These are phyloP conservation scores for Sebastes vulpes DNA, from an alignment of 2,797 vertebrate genomes.

Conservation along the genomic window DNA sequence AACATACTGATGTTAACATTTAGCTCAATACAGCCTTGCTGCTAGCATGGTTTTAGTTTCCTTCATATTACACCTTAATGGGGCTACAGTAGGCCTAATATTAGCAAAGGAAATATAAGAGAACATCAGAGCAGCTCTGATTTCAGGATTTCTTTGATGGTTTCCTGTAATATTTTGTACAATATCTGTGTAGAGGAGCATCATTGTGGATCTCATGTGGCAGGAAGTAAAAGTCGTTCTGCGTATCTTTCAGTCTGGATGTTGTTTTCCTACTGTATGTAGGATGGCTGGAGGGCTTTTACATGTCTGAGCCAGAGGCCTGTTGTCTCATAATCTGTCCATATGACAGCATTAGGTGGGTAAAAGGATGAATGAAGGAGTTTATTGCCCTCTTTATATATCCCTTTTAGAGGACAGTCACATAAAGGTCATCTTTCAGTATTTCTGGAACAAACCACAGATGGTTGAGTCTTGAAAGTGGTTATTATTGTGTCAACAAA, in stretches of 20 bases:
- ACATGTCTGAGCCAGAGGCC: background rate
- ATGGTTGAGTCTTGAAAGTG: background rate
- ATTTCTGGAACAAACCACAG: constrained; percentile 9
- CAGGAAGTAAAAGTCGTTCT: background rate
- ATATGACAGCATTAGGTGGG: background rate
- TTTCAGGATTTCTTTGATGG: background rate
- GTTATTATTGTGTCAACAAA: constrained; percentile 46
- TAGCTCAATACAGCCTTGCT: background rate
- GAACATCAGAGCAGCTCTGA: background rate
- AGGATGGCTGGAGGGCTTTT: background rate
- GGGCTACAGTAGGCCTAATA: background rate
- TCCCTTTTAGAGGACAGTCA: constrained; percentile 1
- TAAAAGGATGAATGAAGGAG: background rate
- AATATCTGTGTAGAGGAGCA: background rate
- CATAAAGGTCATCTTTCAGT: constrained; percentile 5
- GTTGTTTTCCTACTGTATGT: background rate
- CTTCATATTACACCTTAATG: background rate
- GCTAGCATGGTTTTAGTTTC: background rate
- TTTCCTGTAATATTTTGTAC: background rate
- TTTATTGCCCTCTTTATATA: background rate
- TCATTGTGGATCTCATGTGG: background rate
- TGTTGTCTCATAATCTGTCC: background rate
- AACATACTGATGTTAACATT: background rate
- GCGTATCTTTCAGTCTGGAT: background rate
- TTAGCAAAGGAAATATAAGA: background rate